phyloP scores from a whole-genome alignment of 2,797 vertebrate genomes.

The Aulostomus chinensis region DNA sequence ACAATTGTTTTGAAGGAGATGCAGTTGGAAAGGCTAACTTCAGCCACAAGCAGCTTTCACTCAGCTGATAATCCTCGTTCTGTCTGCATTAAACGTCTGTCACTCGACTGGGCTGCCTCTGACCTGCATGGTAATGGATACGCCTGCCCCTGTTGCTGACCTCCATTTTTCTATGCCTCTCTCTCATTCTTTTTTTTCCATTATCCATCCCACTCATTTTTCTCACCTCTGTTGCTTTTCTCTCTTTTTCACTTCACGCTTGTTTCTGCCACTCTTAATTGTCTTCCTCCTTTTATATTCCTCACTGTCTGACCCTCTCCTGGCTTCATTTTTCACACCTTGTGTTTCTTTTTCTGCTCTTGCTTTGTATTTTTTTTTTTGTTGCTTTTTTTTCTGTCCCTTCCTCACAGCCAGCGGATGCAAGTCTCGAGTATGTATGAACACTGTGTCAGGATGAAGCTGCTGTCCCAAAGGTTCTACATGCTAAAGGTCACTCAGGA shows the following conservation, averaged over 20 bases:
- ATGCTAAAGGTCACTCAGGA: slow-evolving; percentile 92
- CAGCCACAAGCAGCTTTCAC: slow-evolving; percentile 7
- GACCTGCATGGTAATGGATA: slow-evolving; percentile 70
- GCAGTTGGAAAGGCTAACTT: slow-evolving; percentile 12
- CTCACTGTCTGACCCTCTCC: slow-evolving; percentile 26
- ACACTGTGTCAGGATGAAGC: slow-evolving; percentile 89
- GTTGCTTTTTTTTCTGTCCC: too few relatives aligned
- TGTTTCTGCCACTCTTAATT: slow-evolving; percentile 37
- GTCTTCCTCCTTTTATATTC: slow-evolving; percentile 32
- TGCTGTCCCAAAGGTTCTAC: slow-evolving; percentile 90
- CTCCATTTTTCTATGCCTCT: slow-evolving; percentile 69
- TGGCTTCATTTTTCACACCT: slow-evolving; percentile 12
- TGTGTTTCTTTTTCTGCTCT: slow-evolving; percentile 21
- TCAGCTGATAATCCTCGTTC: too few relatives aligned
- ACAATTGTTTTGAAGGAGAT: background rate
- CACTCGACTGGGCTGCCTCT: slow-evolving; percentile 33
- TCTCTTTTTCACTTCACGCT: slow-evolving; percentile 13
- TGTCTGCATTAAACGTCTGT: too few relatives aligned
- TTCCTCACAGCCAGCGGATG: slow-evolving; percentile 87
- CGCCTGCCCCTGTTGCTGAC: slow-evolving; percentile 63
- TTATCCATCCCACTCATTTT: slow-evolving; percentile 67
- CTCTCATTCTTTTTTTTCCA: slow-evolving; percentile 59
- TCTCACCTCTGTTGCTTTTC: slow-evolving; percentile 53
- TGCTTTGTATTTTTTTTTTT: background rate
- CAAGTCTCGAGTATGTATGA: slow-evolving; percentile 95